Evolutionary conservation across 2,888 invertebrate genomes (phyloP).

Genomic region (Lymantria monacha): DNA sequence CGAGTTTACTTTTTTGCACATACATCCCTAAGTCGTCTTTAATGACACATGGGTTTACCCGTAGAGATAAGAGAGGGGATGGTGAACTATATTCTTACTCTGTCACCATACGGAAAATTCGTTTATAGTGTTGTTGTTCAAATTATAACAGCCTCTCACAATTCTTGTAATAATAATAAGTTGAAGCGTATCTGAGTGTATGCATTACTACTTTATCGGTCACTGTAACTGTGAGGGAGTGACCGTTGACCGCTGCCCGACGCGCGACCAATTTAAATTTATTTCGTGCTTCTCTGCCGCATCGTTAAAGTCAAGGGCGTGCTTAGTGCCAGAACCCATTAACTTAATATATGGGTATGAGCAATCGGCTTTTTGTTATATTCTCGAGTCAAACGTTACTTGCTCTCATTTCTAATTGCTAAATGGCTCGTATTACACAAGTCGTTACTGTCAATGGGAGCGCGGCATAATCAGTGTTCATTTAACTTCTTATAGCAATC

Average conservation of each 20-base stretch:
- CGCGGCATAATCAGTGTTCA: constrained; percentile 32
- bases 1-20: too few species aligned
- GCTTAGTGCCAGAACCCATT: constrained; percentile 62
- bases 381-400: constrained; percentile 45
- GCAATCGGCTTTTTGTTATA: constrained; percentile 62
- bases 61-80: too few species aligned
- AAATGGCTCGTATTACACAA: constrained; percentile 55
- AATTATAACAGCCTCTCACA: not conserved
- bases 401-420: constrained; percentile 53
- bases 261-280: constrained; percentile 64
- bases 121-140: not conserved
- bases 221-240: constrained; percentile 22
- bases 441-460: constrained; percentile 44
- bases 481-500: constrained; percentile 25
- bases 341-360: constrained; percentile 68
- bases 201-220: constrained; percentile 21
- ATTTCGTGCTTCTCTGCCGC: constrained; percentile 58
- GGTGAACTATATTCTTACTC: too few species aligned
- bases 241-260: constrained; percentile 23
- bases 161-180: not conserved
- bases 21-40: too few species aligned
- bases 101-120: too few species aligned
- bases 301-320: constrained; percentile 69
- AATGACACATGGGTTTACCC: too few species aligned
- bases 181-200: constrained; percentile 8